Percentiles rank a stretch among this genome's conserved stretches.
Conservation (phyloP, 2,113 vertebrate species). For the Monopterus albus region DNA sequence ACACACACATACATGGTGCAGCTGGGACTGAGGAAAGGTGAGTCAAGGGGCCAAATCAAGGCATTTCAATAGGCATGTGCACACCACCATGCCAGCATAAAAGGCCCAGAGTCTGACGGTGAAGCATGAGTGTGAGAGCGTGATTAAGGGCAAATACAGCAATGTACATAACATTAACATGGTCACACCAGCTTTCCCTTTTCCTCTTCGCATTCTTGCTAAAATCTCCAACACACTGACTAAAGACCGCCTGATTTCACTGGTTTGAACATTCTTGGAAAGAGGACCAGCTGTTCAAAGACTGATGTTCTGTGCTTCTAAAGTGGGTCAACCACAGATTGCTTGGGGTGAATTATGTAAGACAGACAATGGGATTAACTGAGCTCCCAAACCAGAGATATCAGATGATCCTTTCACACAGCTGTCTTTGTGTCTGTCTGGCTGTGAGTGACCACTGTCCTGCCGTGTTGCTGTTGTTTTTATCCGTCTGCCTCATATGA, state of each 20-base stretch:
- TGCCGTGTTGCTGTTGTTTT: constrained; percentile 36
- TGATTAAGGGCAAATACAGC: constrained; percentile 27
- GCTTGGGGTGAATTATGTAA: constrained; percentile 77
- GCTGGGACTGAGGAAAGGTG: constrained; percentile 38
- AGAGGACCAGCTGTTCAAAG: constrained; percentile 33
- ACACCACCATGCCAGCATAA: constrained; percentile 49
- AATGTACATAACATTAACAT: too few species aligned
- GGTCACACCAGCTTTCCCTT: background rate
- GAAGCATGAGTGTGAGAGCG: constrained; percentile 13
- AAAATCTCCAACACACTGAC: background rate
- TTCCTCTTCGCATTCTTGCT: background rate
- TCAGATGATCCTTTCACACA: constrained; percentile 79
- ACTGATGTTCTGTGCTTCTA: constrained; percentile 33
- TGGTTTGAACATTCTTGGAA: constrained; percentile 3
- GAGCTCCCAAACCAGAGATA: constrained; percentile 54
- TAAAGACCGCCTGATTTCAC: constrained; percentile 11
- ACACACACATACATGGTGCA: constrained; percentile 16
- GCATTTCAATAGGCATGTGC: constrained; percentile 48
- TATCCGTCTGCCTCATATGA: constrained; percentile 45
- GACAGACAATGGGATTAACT: constrained; percentile 79
- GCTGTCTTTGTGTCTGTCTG: constrained; percentile 53
- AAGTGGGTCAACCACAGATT: constrained; percentile 79
- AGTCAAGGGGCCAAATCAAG: constrained; percentile 54
- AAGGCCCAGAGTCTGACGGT: constrained; percentile 46
- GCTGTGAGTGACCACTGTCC: constrained; percentile 35